phyloP scores from a whole-genome alignment of 2,888 invertebrate genomes.

The Dasysyrphus tricinctus region DNA sequence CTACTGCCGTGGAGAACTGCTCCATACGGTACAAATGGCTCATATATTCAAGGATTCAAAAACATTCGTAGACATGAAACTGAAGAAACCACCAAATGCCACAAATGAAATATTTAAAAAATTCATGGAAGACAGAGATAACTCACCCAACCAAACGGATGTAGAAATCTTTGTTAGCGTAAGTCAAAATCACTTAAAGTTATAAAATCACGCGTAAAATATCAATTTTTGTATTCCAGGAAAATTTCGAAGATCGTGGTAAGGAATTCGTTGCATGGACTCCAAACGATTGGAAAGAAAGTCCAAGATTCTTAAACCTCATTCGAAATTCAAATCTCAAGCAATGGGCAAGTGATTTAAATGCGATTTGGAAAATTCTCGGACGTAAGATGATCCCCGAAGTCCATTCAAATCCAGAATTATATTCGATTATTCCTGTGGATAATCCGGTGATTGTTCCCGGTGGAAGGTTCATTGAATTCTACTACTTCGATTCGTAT shows the following conservation, averaged over 20 bases:
- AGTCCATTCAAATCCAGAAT: slow-evolving; percentile 87
- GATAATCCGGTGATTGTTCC: slow-evolving; percentile 94
- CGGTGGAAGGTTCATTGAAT: slow-evolving; percentile 94
- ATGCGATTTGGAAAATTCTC: slow-evolving; percentile 89
- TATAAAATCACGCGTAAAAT: background rate
- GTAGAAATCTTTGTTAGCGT: slow-evolving; percentile 83
- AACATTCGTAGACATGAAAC: slow-evolving; percentile 95
- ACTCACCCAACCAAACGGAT: slow-evolving; percentile 79
- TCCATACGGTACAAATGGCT: slow-evolving; percentile 93
- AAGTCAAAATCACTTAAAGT: slow-evolving; percentile 57
- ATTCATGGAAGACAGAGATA: slow-evolving; percentile 85
- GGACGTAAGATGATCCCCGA: slow-evolving; percentile 91
- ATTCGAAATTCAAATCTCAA: slow-evolving; percentile 89
- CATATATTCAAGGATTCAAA: slow-evolving; percentile 92
- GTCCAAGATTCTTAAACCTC: slow-evolving; percentile 89
- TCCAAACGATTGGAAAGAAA: slow-evolving; percentile 90
- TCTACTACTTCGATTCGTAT: slow-evolving; percentile 98
- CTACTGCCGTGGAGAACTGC: slow-evolving; percentile 91
- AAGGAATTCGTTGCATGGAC: slow-evolving; percentile 89
- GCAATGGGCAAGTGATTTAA: slow-evolving; percentile 89
- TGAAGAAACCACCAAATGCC: slow-evolving; percentile 87
- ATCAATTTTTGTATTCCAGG: slow-evolving; percentile 46
- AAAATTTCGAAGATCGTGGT: slow-evolving; percentile 87
- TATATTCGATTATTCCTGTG: slow-evolving; percentile 94
- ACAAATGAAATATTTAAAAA: slow-evolving; percentile 86